Conservation (phyloP, 2,888 invertebrate genomes). For the Dolichopus griseipennis region DNA sequence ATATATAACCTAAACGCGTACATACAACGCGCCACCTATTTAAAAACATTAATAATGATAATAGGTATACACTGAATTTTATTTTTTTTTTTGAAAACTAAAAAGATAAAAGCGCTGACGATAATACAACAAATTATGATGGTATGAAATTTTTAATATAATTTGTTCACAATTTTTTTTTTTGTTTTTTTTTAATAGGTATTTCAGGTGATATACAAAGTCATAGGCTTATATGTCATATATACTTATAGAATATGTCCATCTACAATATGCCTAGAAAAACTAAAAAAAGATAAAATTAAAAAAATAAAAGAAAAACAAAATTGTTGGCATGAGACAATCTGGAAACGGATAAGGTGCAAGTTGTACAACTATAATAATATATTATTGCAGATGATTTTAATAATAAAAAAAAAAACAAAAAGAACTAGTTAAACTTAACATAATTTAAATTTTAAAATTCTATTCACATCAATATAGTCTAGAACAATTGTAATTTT, state of each 20-base stretch:
- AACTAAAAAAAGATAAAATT: too few species aligned
- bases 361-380: not conserved
- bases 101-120: not conserved
- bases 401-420: not conserved
- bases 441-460: not conserved
- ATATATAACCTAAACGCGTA: not conserved
- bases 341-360: constrained; percentile 1
- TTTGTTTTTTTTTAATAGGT: too few species aligned
- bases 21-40: not conserved
- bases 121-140: not conserved
- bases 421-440: not conserved
- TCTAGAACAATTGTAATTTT: not conserved
- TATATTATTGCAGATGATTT: not conserved
- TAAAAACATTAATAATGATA: constrained; percentile 5
- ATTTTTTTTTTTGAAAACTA: too few species aligned
- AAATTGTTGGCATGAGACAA: constrained; percentile 1
- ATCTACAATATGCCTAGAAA: too few species aligned
- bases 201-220: not conserved
- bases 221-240: not conserved
- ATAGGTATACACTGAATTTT: not conserved
- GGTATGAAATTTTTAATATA: not conserved
- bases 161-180: not conserved
- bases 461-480: not conserved
- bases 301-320: not conserved
- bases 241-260: too few species aligned